Percentiles rank a stretch among this genome's conserved stretches.
phyloP scores from a whole-genome alignment of 2,113 vertebrate species.

The Coptodon rendalli region DNA sequence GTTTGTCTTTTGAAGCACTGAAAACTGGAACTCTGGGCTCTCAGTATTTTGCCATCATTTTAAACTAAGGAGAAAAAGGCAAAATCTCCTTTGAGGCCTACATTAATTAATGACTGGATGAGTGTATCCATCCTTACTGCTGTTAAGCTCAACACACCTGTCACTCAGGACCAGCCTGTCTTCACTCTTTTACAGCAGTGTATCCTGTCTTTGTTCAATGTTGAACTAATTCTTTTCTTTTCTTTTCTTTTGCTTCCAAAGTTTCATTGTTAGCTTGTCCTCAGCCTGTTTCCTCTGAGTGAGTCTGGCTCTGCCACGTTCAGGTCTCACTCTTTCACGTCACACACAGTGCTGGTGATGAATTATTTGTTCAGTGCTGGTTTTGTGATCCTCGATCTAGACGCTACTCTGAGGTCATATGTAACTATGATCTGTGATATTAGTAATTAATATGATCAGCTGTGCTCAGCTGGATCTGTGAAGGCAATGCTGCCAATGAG shows the following conservation, averaged over 20 bases:
- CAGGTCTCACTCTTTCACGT: not conserved
- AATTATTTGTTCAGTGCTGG: slow-evolving; percentile 7
- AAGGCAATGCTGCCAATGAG: not conserved
- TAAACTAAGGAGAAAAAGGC: not conserved
- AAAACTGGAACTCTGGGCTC: not conserved
- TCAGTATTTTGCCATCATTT: not conserved
- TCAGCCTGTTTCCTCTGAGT: not conserved
- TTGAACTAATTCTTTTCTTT: fast-evolving
- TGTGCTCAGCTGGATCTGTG: not conserved
- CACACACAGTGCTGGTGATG: not conserved
- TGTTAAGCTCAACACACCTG: not conserved
- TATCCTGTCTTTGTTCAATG: not conserved
- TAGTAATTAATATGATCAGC: not conserved
- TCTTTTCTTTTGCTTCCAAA: not conserved
- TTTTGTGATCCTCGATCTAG: not conserved
- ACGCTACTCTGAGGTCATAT: not conserved
- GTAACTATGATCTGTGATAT: not conserved
- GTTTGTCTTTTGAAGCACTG: not conserved
- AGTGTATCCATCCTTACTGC: not conserved
- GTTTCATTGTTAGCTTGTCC: not conserved
- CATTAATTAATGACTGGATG: not conserved
- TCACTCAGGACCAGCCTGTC: not conserved
- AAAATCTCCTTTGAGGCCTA: not conserved
- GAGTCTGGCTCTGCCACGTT: slow-evolving; percentile 24
- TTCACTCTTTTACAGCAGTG: not conserved